Conservation (phyloP, 92 coral and sea anemone genomes). For the Meandrina meandrites region DNA sequence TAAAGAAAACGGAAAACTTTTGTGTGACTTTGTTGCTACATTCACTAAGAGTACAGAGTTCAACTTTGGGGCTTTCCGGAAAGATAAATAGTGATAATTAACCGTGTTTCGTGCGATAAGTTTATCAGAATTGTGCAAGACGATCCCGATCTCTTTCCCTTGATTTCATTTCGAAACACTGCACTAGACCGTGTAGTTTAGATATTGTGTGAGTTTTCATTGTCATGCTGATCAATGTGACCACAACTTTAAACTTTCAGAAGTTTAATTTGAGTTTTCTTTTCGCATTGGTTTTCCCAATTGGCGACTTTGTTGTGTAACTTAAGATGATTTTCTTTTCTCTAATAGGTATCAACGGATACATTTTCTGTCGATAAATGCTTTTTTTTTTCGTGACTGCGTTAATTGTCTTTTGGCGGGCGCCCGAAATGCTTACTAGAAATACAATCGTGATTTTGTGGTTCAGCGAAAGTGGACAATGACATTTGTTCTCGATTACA, state of each 20-base stretch:
- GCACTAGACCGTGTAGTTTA: not conserved
- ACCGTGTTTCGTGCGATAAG: not conserved
- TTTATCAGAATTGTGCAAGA: too few species aligned
- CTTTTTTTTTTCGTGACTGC: slow-evolving; percentile 20
- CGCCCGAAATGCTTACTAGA: not conserved
- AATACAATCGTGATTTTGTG: not conserved
- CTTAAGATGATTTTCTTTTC: not conserved
- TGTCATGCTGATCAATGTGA: not conserved
- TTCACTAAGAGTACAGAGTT: not conserved
- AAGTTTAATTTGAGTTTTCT: not conserved
- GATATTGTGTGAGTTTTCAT: not conserved
- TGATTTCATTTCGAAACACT: too few species aligned
- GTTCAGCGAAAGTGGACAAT: not conserved
- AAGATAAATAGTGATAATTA: not conserved
- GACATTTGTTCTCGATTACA: not conserved
- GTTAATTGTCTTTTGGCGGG: slow-evolving; percentile 6
- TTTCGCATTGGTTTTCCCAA: not conserved
- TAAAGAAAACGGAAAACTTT: not conserved
- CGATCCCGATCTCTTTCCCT: too few species aligned
- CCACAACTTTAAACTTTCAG: not conserved
- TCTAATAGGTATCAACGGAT: not conserved
- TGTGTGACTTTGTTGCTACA: not conserved
- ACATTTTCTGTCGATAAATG: not conserved
- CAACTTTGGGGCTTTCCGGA: not conserved
- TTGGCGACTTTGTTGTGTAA: not conserved